These are phyloP conservation scores for Cygnus atratus DNA, from an alignment of 2,113 vertebrate species.

Conservation along the genomic window DNA sequence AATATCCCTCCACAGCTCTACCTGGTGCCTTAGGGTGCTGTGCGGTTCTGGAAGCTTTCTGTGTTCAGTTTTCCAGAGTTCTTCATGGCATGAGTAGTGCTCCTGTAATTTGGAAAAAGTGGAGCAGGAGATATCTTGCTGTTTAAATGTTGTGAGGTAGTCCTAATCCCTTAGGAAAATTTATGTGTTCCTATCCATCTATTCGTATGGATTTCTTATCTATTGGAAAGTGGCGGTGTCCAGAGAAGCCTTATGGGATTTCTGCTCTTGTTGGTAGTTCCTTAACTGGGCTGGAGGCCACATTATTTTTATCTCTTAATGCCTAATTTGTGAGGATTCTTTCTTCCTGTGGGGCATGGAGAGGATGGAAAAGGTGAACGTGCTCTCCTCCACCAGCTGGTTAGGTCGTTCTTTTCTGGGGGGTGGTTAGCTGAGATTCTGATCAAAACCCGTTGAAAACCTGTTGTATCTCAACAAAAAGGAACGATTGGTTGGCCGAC, in stretches of 20 bases:
- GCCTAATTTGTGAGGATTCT: background rate
- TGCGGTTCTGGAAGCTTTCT: background rate
- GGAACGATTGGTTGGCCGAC: background rate
- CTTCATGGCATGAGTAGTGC: rapidly evolving
- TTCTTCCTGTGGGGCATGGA: background rate
- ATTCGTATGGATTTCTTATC: background rate
- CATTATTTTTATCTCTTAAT: background rate
- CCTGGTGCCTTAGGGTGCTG: background rate
- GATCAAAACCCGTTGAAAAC: background rate
- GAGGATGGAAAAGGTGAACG: background rate
- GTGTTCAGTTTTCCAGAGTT: background rate
- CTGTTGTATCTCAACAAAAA: background rate
- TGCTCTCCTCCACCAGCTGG: background rate
- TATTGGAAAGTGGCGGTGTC: background rate
- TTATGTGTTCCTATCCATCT: background rate
- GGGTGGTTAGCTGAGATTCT: background rate
- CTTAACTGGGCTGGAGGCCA: background rate
- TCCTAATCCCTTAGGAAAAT: background rate
- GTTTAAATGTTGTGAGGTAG: background rate
- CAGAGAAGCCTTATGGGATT: background rate
- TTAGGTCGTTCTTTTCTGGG: rapidly evolving
- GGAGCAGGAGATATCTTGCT: background rate
- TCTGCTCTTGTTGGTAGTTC: background rate
- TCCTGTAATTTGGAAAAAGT: background rate
- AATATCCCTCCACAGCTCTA: background rate